Evolutionary conservation across 2,888 invertebrate species (phyloP), one percentile per base, ranked within the genome.

Genomic region (Eugnorisma glareosa): DNA sequence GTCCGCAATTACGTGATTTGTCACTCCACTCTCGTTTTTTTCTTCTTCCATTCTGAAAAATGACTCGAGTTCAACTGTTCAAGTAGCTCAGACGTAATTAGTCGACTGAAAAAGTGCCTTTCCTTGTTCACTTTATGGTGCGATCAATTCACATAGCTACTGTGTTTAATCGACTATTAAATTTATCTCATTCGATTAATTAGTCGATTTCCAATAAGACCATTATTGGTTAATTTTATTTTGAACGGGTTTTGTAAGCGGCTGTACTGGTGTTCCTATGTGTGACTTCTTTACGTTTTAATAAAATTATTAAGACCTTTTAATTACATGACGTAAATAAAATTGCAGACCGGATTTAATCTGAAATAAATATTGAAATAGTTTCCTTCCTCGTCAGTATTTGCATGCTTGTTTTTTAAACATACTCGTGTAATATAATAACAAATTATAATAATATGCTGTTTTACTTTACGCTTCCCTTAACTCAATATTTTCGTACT

Each of bases 1-100:
- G 94, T 93, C 94, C 93, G 94, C 96, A 95, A 96, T 96, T 95
- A 95, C 95, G 95, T 96, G 95, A 96, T 96, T 96, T 96, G 96
- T 96, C 96, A 96, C 95, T 94, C 94, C 92, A 89, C 87, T 85
- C 79, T 82, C 77, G 91, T 90, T 94, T 95, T 94, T 94, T 90
- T 89, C 90, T 91, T 88, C 88, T 89, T 90, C 80, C 89, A 84
- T 90, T 91, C 93, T 94, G 95, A 96, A 95, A 95, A 96, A 96
- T 96, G 93, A 92, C 90, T 91, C 89, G 87, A 91, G 92, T 93
- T 94, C 93, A 94, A 94, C 92, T 92, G 86, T 85, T 85, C 89
- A 91, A 92, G 92, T 88, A 89, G 91, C 85, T 75, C 84, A 71
- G 87, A 77, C 90, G 91, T 95, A 96, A 96, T 95, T 95, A 96